Evolutionary conservation across 37 sponge, comb jelly and placozoan species (phyloP).

Genomic region (Spongilla lacustris): DNA sequence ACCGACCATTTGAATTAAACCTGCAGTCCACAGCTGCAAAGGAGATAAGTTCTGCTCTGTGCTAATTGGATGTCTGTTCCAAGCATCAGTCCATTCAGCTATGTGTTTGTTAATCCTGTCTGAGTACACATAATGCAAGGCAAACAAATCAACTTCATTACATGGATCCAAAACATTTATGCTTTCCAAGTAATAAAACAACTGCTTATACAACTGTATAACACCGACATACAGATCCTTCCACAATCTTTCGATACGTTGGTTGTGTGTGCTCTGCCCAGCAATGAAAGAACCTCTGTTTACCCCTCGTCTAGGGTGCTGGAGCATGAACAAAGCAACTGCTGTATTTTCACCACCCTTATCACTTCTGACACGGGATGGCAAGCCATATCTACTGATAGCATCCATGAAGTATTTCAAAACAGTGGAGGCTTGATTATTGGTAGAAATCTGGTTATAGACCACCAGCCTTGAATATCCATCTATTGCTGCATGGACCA

Average conservation of each 20-base stretch:
- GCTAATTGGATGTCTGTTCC: slow-evolving; percentile 17
- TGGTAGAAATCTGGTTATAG: slow-evolving; percentile 15
- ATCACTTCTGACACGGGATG: slow-evolving; percentile 57
- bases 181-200: slow-evolving; percentile 39
- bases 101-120: slow-evolving; percentile 10
- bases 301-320: slow-evolving; percentile 57
- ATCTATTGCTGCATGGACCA: slow-evolving; percentile 61
- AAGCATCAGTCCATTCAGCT: slow-evolving; percentile 4
- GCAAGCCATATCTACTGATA: slow-evolving; percentile 39
- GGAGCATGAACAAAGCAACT: slow-evolving; percentile 42
- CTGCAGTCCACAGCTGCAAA: neutral
- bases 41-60: slow-evolving; percentile 13
- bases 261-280: slow-evolving; percentile 63
- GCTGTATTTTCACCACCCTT: slow-evolving; percentile 49
- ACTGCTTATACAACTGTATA: slow-evolving; percentile 2
- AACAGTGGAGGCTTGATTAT: slow-evolving; percentile 53
- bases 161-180: slow-evolving; percentile 34
- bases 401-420: slow-evolving; percentile 27
- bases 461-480: slow-evolving; percentile 44
- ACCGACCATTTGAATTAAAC: too few relatives aligned
- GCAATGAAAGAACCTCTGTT: slow-evolving; percentile 33
- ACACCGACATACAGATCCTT: slow-evolving; percentile 50
- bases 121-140: neutral
- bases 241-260: slow-evolving; percentile 61
- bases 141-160: slow-evolving; percentile 38